Base-by-base conservation (phyloP, 2,797 vertebrate species). In the Malurus leucopterus region DNA sequence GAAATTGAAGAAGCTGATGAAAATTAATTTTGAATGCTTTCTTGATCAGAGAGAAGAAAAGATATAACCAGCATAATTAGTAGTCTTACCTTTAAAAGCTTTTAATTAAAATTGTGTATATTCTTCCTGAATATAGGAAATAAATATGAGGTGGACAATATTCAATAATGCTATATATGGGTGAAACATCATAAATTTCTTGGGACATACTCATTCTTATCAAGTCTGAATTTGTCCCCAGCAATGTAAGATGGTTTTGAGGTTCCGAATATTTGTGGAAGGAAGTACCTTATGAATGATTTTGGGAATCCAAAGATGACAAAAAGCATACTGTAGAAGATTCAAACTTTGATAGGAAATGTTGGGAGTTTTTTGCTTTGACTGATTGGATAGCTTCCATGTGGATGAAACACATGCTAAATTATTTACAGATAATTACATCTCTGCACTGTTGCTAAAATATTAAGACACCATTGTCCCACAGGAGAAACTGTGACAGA, bases 351-450 rank as follows among this genome's bases (percentile, higher is more conserved):
- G 86, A 93, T 83, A 85, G 82, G 34, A 94, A 92, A 72, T 77
- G 75, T 92, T 54, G 34, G 30, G 62, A 74, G 54, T 51, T 91
- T 88, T 95, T 95, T 94, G 75, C 75, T 89, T 94, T 95, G 86
- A 94, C 87, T 97, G 96, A 96, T 68, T 96, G 93, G 95, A 96
- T 96, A 92, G 92, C 93, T 97, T 98, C 95, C 96, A 96, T 96
- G 92, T 93, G 94, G 94, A 94, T 96, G 86, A 96, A 96, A 96
- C 96, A 95, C 94, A 94, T 95, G 93, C 61, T 97, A 95, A 97
- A 97, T 97, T 97, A 97, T 97, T 97, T 98, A 97, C 95, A 97
- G 96, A 97, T 97, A 97, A 97, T 97, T 97, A 96, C 93, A 96
- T 95, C 8, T 53, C 93, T 96, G 84, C 90, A 86, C 92, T 96